Conservation (phyloP, 2,888 invertebrate species). For the Drosophila pseudotakahashii region DNA sequence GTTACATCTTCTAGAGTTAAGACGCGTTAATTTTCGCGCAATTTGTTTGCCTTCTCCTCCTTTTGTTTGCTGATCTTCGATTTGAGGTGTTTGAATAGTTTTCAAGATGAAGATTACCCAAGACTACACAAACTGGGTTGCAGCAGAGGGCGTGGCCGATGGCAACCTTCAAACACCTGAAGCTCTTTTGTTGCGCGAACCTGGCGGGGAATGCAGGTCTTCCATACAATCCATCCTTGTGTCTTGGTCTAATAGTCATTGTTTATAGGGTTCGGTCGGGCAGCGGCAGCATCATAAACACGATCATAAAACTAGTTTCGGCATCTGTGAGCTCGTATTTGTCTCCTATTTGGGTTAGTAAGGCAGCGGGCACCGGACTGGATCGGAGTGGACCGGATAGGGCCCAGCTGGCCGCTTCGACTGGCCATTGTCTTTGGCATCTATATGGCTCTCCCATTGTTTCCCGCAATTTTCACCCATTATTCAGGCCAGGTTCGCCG, state of each 20-base stretch:
- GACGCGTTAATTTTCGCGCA: conserved; percentile 58
- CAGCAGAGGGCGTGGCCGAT: conserved; percentile 26
- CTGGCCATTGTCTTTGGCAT: conserved; percentile 39
- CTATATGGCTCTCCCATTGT: conserved; percentile 30
- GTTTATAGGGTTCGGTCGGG: conserved; percentile 61
- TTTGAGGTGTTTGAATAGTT: conserved; percentile 41
- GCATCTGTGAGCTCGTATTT: conserved; percentile 53
- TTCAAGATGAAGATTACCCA: conserved; percentile 43
- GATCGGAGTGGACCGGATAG: conserved; percentile 39
- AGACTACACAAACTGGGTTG: conserved; percentile 43
- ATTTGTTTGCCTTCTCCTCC: conserved; percentile 51
- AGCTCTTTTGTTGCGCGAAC: conserved; percentile 24
- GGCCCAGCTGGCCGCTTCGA: conserved; percentile 19
- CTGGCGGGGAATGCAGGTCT: conserved; percentile 23
- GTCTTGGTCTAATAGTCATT: conserved; percentile 48
- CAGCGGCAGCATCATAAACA: conserved; percentile 48
- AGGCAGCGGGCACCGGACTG: conserved; percentile 49
- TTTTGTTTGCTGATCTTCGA: conserved; percentile 44
- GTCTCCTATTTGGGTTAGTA: conserved; percentile 69
- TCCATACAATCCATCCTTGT: conserved; percentile 19
- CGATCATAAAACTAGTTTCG: conserved; percentile 72
- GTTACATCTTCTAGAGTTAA: conserved; percentile 20
- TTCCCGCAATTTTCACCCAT: conserved; percentile 31
- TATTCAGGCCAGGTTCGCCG: conserved; percentile 12
- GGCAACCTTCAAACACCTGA: conserved; percentile 60